These are phyloP conservation scores for Tragelaphus eurycerus DNA, from an alignment of 2,797 vertebrate genomes.

Conservation along the genomic window DNA sequence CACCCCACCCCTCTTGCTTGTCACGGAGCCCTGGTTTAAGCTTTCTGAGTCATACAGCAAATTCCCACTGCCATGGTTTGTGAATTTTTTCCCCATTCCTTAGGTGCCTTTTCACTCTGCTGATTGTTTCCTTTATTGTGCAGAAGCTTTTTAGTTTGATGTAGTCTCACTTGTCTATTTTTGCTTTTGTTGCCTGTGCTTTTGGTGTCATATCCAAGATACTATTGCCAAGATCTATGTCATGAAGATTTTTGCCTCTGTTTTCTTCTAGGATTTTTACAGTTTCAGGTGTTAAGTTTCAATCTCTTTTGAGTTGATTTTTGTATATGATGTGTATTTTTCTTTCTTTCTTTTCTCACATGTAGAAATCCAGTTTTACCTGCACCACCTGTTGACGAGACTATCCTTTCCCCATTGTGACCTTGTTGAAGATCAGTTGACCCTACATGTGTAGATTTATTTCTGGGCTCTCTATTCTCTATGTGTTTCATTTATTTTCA, in stretches of 20 bases:
- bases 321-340: background rate
- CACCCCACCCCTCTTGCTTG: background rate
- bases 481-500: background rate
- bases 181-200: background rate
- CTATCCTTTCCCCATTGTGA: background rate
- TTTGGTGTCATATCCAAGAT: background rate
- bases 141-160: background rate
- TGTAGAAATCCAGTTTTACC: background rate
- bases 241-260: background rate
- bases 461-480: background rate
- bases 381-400: background rate
- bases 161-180: background rate
- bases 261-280: background rate
- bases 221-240: background rate
- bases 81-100: background rate
- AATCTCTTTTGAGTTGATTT: background rate
- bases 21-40: background rate
- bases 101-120: background rate
- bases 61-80: background rate
- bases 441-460: background rate
- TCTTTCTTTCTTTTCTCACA: background rate
- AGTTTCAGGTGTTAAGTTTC: background rate
- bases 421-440: background rate
- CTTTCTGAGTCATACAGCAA: background rate
- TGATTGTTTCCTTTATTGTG: background rate